phyloP scores from a whole-genome alignment of 2,113 vertebrate species.

The Lampris megalopsis region DNA sequence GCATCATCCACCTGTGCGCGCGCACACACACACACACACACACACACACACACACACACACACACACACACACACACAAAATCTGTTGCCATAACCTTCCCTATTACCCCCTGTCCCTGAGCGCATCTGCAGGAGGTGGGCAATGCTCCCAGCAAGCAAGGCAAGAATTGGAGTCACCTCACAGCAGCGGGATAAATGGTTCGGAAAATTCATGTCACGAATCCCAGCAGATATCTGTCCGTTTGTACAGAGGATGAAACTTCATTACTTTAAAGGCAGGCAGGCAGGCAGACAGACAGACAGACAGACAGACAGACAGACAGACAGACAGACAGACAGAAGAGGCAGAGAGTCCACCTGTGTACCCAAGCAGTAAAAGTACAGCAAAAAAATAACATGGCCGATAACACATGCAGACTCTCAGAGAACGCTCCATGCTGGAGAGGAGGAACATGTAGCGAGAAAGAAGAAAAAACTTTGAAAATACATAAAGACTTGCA shows the following conservation, averaged over 20 bases:
- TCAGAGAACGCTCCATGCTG: slow-evolving; percentile 52
- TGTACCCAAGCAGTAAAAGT: slow-evolving; percentile 58
- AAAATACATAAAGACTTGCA: no score
- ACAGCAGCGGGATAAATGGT: slow-evolving; percentile 49
- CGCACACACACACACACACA: slow-evolving; percentile 42
- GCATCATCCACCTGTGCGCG: no score
- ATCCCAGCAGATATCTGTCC: slow-evolving; percentile 40
- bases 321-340: slow-evolving; percentile 9
- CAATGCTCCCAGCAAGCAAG: slow-evolving; percentile 54
- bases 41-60: slow-evolving; percentile 56
- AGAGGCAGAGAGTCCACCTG: slow-evolving; percentile 48
- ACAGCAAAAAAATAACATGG: slow-evolving; percentile 65
- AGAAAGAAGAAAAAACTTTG: background rate
- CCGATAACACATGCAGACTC: slow-evolving; percentile 42
- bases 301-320: background rate
- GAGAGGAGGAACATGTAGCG: no score
- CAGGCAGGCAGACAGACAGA: slow-evolving; percentile 40
- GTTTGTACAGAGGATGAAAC: slow-evolving; percentile 29
- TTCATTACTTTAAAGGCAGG: slow-evolving; percentile 29
- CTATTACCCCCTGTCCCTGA: slow-evolving; percentile 51
- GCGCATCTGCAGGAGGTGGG: slow-evolving; percentile 41
- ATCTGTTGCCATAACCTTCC: slow-evolving; percentile 32
- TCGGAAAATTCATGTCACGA: slow-evolving; percentile 61
- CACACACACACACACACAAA: slow-evolving; percentile 40
- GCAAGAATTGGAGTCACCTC: slow-evolving; percentile 58